A percentile compares a stretch with the other conserved stretches of the same genome.
Evolutionary conservation across 2,888 invertebrate genomes (phyloP).

Genomic region (Meta bourneti): DNA sequence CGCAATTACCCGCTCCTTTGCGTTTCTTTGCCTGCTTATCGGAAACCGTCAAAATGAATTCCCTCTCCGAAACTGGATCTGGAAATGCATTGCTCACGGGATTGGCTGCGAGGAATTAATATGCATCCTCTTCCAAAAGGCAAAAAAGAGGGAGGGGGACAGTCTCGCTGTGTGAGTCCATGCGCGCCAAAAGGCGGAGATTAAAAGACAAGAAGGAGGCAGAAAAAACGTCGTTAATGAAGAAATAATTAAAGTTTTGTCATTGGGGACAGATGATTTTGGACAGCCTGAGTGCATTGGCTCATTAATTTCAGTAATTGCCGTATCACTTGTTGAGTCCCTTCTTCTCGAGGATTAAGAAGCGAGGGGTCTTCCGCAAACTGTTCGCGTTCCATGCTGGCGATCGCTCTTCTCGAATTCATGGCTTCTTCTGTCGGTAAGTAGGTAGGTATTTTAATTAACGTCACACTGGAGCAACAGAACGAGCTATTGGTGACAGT

Average conservation of each 20-base stretch:
- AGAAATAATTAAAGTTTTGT: conserved; percentile 73
- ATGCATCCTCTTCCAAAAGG: not conserved
- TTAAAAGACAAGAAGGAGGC: conserved; percentile 15
- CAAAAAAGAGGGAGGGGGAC: no score
- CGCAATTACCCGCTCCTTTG: no score
- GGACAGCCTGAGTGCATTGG: conserved; percentile 31
- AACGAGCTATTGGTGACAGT: no score
- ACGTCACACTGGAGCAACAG: no score
- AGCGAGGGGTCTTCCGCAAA: conserved; percentile 33
- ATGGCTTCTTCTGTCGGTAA: not conserved
- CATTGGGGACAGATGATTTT: conserved; percentile 52
- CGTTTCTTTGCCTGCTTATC: no score
- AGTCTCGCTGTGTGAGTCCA: no score
- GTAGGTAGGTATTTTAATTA: no score
- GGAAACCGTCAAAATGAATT: conserved; percentile 2
- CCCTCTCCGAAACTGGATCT: not conserved
- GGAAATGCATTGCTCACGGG: conserved; percentile 2
- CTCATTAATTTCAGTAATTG: conserved; percentile 70
- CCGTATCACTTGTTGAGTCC: conserved; percentile 69
- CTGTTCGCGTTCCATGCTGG: not conserved
- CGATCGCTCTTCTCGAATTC: not conserved
- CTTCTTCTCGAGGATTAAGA: conserved; percentile 13
- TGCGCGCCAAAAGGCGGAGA: conserved; percentile 14
- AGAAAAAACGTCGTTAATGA: conserved; percentile 61
- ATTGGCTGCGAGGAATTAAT: conserved; percentile 34